Conservation (phyloP, 2,797 vertebrate species). For the Rhabdophis nuchalis region DNA sequence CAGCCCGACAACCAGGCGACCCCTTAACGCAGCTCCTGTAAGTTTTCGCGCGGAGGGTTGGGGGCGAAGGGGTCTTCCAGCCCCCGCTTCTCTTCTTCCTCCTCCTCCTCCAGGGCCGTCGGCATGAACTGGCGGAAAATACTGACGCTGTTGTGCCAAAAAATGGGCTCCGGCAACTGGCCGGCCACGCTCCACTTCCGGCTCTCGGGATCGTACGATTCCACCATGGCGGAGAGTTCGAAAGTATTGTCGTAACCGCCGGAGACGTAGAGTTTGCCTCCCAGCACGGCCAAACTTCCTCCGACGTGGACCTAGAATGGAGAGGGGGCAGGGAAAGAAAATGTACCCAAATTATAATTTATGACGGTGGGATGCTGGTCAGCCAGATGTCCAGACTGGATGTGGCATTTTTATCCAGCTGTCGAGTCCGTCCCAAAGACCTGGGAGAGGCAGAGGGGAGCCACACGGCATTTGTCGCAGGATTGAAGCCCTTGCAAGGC, state of each 20-base stretch:
- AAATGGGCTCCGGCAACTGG: conserved; percentile 89
- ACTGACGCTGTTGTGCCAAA: conserved; percentile 98
- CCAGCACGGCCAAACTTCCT: conserved; percentile 87
- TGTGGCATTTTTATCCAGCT: background rate
- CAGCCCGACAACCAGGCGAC: background rate
- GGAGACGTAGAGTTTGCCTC: conserved; percentile 89
- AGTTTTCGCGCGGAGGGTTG: conserved; percentile 66
- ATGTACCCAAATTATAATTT: background rate
- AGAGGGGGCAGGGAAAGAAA: too few relatives aligned
- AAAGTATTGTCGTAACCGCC: conserved; percentile 96
- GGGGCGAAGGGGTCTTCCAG: conserved; percentile 75
- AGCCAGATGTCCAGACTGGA: background rate
- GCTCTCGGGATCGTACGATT: conserved; percentile 81
- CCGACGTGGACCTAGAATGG: conserved; percentile 87
- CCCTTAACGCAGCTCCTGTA: conserved; percentile 62
- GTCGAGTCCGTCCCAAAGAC: background rate
- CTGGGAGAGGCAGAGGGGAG: background rate
- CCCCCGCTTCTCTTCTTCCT: conserved; percentile 62
- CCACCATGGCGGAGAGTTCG: conserved; percentile 91
- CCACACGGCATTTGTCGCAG: too few relatives aligned
- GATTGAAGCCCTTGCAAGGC: too few relatives aligned
- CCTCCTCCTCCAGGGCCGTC: conserved; percentile 63
- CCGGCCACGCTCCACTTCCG: conserved; percentile 81
- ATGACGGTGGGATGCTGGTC: background rate
- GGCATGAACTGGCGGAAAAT: conserved; percentile 99